Evolutionary conservation across 2,113 vertebrate genomes (phyloP), one percentile per base, ranked within the genome.

Genomic region (Aegithalos caudatus): DNA sequence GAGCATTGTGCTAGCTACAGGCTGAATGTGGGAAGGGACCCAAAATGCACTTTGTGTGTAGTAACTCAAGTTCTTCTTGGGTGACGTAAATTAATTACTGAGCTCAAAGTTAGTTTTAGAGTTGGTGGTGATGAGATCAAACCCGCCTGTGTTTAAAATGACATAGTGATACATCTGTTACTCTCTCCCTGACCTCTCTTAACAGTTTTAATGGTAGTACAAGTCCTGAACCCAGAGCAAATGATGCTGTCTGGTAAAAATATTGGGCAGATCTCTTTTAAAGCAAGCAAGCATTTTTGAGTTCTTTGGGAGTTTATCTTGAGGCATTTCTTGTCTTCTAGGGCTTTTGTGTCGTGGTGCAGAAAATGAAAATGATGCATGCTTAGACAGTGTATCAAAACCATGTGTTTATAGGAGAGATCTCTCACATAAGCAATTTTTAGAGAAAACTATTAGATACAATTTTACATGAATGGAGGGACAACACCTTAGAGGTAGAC

Each of bases 111-210:
- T 76, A 38, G 18, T 56, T 70, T 71, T 64, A 14, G 20, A 44
- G 17, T 50, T 86, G 23, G 24, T 47, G 33, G 14, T 38, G 11
- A 35, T 22, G 24, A 67, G 48, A 11, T 78, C 10, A 50, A 78
- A 37, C 12, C n/a, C 50, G 27, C 16, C 9, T 73, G 10, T 69
- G 22, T 50, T 72, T 81, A 29, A 73, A 85, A 42, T 29, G 27
- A 62, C 1, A 1, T 12, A 0, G 12, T 61, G 21, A 31, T 74
- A 8, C 3, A 22, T 50, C 62, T 67, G 1, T 78, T 65, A 5
- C 12, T 44, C 12, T 44, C 35, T 87, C n/a, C 31, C 12, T 81
- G 69, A 25, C 11, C 24, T 77, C 33, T 77, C 45, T 38, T 53
- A 62, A 47, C 3, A 31, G 20, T 56, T 76, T 44, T n/a, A 90